phyloP scores from a whole-genome alignment of 37 sponge, comb jelly and placozoan genomes.

The Ianthella basta region DNA sequence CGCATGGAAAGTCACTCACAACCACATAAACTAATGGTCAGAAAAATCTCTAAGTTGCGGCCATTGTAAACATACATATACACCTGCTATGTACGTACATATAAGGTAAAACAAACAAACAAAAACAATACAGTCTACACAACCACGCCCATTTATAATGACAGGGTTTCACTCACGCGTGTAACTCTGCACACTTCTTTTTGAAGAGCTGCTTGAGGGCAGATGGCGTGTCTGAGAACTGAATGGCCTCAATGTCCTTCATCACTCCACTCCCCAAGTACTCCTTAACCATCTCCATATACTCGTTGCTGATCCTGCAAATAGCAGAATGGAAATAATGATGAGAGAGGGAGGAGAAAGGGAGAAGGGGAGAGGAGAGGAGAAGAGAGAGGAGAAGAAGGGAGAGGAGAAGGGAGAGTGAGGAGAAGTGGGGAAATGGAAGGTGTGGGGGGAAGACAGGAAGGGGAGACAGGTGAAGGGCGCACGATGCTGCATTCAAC shows the following conservation, averaged over 20 bases:
- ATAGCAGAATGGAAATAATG: background rate
- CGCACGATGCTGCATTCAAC: too few relatives aligned
- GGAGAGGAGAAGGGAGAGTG: too few relatives aligned
- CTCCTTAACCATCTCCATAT: background rate
- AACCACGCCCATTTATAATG: background rate
- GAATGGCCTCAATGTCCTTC: slow-evolving; percentile 62
- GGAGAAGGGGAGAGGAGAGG: background rate
- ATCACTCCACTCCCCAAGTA: slow-evolving; percentile 36
- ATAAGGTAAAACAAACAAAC: too few relatives aligned
- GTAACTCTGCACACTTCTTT: slow-evolving; percentile 40
- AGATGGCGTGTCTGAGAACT: slow-evolving; percentile 28
- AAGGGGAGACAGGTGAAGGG: too few relatives aligned
- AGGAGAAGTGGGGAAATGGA: too few relatives aligned
- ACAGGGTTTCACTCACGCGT: slow-evolving; percentile 42
- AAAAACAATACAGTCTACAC: too few relatives aligned
- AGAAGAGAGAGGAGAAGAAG: background rate
- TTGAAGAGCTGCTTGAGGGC: slow-evolving; percentile 54
- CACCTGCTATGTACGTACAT: too few relatives aligned
- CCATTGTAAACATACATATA: too few relatives aligned
- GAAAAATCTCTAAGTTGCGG: too few relatives aligned
- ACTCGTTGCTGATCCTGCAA: slow-evolving; percentile 1
- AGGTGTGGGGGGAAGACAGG: too few relatives aligned
- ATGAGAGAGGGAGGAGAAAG: slow-evolving; percentile 16
- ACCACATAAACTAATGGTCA: too few relatives aligned
- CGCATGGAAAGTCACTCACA: too few relatives aligned